Base-by-base conservation (phyloP, 1,140 invertebrate genomes). In the Riptortus pedestris region DNA sequence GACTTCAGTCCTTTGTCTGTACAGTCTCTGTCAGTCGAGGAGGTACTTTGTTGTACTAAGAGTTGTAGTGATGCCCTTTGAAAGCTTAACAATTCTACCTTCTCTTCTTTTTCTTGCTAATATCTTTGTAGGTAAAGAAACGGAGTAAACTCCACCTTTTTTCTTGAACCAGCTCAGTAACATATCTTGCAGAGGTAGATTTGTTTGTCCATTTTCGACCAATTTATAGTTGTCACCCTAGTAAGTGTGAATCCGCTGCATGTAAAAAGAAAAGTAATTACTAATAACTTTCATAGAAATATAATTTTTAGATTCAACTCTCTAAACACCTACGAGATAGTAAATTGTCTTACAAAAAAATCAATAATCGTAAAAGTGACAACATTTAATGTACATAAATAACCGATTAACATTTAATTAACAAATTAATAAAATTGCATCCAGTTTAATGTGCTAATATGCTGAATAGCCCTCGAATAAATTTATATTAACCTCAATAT, bases 141-240 rank as follows among this genome's bases (percentile, higher is more conserved):
- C 68, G 68, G 69, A 71, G 70, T 70, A 70, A 71, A 71, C 70
- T 70, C 68, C 69, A 71, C 70, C 70, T 69, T 68, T 67, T 65
- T 63, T 63, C 55, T 57, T 45, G 45, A 63, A 24, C 47, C 57
- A 62, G 43, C 58, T 64, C 18, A 45, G 61, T 52, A 62, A 45
- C 38, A 61, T 31, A 63, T 66, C 29, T 26, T 20, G 60, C 26
- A 24, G 48, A 57, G 26, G 33, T 62, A 67, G 33, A 27, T 60
- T 58, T 63, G 27, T 64, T 27, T 20, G 38, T 26, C 28, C 29
- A 51, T 52, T 31, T 22, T 57, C 62, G 22, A 59, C 63, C n/a
- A 2, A 67, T 28, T 47, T 64, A 26, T 52, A 59, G 27, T 60
- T n/a, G 12, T 20, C 29, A 3, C 20, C 38, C 18, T 48, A 28